Percentiles rank a stretch among this genome's conserved stretches.
These are phyloP conservation scores for Anoura caudifer DNA, from an alignment of 2,113 vertebrate genomes.

Conservation along the genomic window DNA sequence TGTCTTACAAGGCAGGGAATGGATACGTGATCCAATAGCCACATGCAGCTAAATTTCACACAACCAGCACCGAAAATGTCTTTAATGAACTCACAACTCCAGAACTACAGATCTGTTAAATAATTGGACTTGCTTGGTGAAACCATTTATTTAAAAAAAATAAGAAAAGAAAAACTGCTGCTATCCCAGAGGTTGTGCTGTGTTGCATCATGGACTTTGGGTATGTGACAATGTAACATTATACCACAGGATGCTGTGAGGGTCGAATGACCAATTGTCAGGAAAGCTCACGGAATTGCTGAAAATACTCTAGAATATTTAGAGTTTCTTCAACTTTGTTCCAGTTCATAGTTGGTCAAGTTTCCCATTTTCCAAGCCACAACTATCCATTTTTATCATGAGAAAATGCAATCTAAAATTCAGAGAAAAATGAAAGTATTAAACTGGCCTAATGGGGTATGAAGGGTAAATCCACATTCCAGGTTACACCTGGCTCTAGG, in stretches of 20 bases:
- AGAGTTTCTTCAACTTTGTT: conserved; percentile 62
- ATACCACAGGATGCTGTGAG: neutral
- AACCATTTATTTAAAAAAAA: neutral
- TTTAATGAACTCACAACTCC: conserved; percentile 37
- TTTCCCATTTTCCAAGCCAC: conserved; percentile 52
- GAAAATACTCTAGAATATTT: conserved; percentile 37
- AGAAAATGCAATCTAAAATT: conserved; percentile 44
- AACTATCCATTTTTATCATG: conserved; percentile 50
- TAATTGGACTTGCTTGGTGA: neutral
- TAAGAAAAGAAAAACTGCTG: neutral
- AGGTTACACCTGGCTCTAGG: neutral
- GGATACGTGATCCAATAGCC: conserved; percentile 14
- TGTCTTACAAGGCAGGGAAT: conserved; percentile 66
- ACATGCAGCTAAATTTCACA: conserved; percentile 16
- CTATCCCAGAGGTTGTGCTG: neutral
- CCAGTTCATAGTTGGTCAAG: conserved; percentile 25
- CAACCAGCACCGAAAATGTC: neutral
- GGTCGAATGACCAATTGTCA: neutral
- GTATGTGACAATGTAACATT: neutral
- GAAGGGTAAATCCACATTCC: neutral
- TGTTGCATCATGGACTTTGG: neutral
- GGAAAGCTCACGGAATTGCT: conserved; percentile 39
- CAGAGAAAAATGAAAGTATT: conserved; percentile 34
- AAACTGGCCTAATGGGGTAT: neutral
- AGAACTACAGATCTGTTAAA: neutral